Conservation (phyloP, 2,888 invertebrate species). For the Bruchidius siliquastri region DNA sequence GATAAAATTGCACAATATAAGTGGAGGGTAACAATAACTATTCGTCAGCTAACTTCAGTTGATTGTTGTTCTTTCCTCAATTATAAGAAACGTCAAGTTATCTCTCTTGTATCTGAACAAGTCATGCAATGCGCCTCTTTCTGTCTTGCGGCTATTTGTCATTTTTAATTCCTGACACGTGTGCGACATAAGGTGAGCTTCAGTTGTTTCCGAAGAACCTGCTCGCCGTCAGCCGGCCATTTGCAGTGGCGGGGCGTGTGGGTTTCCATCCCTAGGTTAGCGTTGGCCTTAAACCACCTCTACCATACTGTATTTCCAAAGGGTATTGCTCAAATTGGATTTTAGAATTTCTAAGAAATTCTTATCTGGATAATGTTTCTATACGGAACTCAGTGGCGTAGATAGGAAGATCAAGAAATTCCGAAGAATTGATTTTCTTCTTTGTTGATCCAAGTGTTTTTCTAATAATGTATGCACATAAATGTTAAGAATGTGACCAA, state of each 20-base stretch:
- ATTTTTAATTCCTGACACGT: slow-evolving; percentile 28
- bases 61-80: background rate
- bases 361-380: too few species aligned
- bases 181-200: slow-evolving; percentile 28
- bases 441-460: too few species aligned
- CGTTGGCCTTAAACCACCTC: too few species aligned
- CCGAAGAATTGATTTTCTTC: too few species aligned
- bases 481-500: too few species aligned
- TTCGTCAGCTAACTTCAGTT: background rate
- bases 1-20: background rate
- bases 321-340: too few species aligned
- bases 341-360: too few species aligned
- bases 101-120: background rate
- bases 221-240: slow-evolving; percentile 12
- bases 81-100: background rate
- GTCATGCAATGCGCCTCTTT: background rate
- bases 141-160: slow-evolving; percentile 4
- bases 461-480: too few species aligned
- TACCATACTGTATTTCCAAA: too few species aligned
- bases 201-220: slow-evolving; percentile 18
- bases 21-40: background rate
- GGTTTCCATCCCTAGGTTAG: too few species aligned
- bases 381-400: too few species aligned
- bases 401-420: too few species aligned
- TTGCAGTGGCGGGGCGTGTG: background rate